Conservation (phyloP, 2,888 invertebrate genomes). For the Dicycla oo region DNA sequence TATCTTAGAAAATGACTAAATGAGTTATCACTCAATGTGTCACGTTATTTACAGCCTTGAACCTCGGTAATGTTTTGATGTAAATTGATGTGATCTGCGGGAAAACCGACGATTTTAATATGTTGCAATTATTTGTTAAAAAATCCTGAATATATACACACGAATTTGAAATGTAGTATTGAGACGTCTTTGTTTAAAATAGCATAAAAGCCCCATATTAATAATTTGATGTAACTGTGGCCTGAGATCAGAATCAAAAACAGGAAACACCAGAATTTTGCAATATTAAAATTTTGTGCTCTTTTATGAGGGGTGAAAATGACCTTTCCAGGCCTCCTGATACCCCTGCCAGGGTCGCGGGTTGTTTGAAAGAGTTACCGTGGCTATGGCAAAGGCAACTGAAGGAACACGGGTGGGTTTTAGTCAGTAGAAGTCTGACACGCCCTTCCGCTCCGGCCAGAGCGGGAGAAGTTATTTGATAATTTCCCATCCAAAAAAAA, state of each 20-base stretch:
- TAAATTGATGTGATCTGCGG: not conserved
- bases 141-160: not conserved
- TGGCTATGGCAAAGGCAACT: no score
- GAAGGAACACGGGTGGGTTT: no score
- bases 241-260: not conserved
- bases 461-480: no score
- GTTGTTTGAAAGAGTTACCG: no score
- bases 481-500: no score
- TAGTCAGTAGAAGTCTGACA: no score
- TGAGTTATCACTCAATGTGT: constrained; percentile 13
- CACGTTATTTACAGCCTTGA: constrained; percentile 14
- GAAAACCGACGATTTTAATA: not conserved
- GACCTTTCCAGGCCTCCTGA: not conserved
- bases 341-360: no score
- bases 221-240: not conserved
- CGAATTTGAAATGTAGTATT: not conserved
- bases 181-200: not conserved
- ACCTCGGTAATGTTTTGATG: constrained; percentile 7
- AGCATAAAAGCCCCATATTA: not conserved
- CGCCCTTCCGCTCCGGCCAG: no score
- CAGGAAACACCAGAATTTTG: no score
- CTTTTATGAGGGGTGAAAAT: not conserved
- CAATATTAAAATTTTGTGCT: not conserved
- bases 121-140: not conserved
- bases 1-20: constrained; percentile 15